These are phyloP conservation scores for Sebastes aleutianus DNA, from an alignment of 2,797 vertebrate genomes.

Conservation along the genomic window DNA sequence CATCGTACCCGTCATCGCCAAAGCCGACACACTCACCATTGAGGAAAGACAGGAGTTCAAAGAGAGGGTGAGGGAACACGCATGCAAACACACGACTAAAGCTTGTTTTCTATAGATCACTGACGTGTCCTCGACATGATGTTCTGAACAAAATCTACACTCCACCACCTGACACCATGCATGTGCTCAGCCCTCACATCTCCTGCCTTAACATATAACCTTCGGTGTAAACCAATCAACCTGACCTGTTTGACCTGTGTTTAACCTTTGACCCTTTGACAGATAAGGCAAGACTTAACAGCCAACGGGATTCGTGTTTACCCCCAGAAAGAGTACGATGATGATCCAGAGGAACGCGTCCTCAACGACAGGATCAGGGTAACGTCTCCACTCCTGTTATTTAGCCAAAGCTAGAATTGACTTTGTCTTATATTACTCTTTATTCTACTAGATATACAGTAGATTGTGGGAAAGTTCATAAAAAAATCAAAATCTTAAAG, in stretches of 20 bases:
- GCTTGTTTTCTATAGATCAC: not conserved
- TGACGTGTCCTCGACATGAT: not conserved
- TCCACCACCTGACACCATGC: not conserved
- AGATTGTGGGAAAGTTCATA: not conserved
- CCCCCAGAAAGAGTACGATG: slow-evolving; percentile 90
- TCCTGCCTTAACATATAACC: not conserved
- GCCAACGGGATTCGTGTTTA: slow-evolving; percentile 89
- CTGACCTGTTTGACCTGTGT: not conserved
- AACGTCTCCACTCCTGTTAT: not conserved
- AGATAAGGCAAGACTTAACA: slow-evolving; percentile 92
- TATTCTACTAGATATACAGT: not conserved
- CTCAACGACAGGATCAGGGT: slow-evolving; percentile 93
- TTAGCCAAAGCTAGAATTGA: not conserved
- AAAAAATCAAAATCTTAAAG: not conserved
- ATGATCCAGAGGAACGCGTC: slow-evolving; percentile 85
- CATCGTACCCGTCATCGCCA: slow-evolving; percentile 94
- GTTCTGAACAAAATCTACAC: not conserved
- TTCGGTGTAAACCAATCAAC: not conserved
- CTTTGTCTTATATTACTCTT: not conserved
- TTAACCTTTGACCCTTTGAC: slow-evolving; percentile 24
- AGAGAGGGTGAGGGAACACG: slow-evolving; percentile 81
- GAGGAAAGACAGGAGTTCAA: slow-evolving; percentile 94
- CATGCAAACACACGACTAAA: not conserved
- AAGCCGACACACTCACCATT: slow-evolving; percentile 93
- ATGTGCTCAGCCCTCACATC: not conserved